Conservation (phyloP, 2,797 vertebrate genomes). For the Intellagama lesueurii region DNA sequence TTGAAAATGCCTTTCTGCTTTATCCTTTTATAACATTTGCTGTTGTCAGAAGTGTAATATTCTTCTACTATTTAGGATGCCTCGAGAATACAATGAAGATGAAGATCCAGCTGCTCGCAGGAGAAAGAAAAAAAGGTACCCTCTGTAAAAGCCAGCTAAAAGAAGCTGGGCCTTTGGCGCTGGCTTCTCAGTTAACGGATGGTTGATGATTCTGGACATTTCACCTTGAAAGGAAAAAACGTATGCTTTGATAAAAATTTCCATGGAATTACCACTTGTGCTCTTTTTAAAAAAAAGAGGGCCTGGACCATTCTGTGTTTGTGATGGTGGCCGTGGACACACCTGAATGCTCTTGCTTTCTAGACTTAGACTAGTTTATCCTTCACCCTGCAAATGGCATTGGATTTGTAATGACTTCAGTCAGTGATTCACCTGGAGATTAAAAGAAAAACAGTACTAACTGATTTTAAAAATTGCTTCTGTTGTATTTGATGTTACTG, state of each 20-base stretch:
- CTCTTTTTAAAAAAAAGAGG: background rate
- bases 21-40: background rate
- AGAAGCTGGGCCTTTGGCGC: background rate
- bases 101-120: slow-evolving; percentile 97
- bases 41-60: slow-evolving; percentile 4
- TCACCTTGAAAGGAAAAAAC: background rate
- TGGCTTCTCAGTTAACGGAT: no score
- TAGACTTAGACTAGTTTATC: background rate
- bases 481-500: background rate
- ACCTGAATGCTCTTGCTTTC: background rate
- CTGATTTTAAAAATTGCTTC: background rate
- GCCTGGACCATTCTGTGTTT: no score
- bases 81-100: slow-evolving; percentile 97
- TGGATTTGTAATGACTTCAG: background rate
- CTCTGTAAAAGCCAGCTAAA: background rate
- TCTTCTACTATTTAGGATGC: slow-evolving; percentile 85
- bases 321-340: background rate
- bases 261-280: background rate
- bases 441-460: background rate
- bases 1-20: background rate
- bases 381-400: background rate
- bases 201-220: background rate
- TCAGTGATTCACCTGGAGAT: background rate
- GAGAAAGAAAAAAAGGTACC: slow-evolving; percentile 96
- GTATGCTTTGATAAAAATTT: background rate